Evolutionary conservation across 2,797 vertebrate genomes (phyloP).

Genomic region (Alectoris magna): DNA sequence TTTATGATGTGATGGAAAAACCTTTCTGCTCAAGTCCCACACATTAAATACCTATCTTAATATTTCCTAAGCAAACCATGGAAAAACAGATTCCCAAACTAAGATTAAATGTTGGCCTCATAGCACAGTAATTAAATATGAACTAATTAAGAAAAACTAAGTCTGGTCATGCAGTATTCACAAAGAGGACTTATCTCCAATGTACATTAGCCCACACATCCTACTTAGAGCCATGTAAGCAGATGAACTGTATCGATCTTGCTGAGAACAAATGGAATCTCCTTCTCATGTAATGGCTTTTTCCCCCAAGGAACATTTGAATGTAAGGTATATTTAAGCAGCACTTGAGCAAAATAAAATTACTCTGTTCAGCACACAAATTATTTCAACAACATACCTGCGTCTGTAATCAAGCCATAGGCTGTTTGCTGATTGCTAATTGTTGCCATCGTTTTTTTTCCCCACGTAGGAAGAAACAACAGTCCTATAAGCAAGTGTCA

Average conservation of each 20-base stretch:
- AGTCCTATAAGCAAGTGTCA: not conserved
- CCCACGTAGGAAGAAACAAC: not conserved
- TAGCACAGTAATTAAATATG: conserved; percentile 11
- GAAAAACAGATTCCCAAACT: conserved; percentile 1
- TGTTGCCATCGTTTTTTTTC: not conserved
- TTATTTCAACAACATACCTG: not conserved
- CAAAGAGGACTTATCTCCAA: not conserved
- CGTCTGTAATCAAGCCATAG: not conserved
- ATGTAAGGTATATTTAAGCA: conserved; percentile 2
- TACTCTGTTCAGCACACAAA: not conserved
- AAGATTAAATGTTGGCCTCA: not conserved
- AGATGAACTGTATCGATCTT: conserved; percentile 15
- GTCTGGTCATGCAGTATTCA: not conserved
- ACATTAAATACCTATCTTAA: not conserved
- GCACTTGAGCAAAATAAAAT: conserved; percentile 19
- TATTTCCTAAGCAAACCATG: not conserved
- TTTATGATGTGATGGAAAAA: not conserved
- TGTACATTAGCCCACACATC: not conserved
- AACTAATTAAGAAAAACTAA: conserved; percentile 1
- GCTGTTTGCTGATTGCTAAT: conserved; percentile 22
- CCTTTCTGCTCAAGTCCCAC: not conserved
- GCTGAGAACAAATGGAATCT: not conserved
- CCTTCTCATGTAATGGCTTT: not conserved
- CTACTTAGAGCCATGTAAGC: not conserved
- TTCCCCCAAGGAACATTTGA: not conserved